phyloP scores from a whole-genome alignment of 23 tunicate genomes.

The Diplosoma virens region DNA sequence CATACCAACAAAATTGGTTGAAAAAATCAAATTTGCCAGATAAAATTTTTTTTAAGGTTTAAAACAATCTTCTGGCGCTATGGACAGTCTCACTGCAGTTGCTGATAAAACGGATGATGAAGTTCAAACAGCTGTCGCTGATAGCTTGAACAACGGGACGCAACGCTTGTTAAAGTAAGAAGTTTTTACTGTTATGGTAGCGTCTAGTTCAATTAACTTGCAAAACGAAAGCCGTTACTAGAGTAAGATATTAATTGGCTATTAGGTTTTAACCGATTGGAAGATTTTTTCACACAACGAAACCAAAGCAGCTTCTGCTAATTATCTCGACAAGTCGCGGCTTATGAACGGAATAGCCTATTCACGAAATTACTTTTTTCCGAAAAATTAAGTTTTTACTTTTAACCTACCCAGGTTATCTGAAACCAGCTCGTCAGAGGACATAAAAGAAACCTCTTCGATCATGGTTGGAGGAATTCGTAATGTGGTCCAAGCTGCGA shows the following conservation, averaged over 20 bases:
- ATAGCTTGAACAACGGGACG: constrained; percentile 49
- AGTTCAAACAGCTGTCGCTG: constrained; percentile 47
- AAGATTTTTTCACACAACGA: no score
- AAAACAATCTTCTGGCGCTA: constrained; percentile 69
- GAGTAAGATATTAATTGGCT: no score
- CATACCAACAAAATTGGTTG: no score
- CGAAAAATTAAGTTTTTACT: no score
- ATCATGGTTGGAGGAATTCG: constrained; percentile 45
- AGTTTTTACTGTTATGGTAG: background rate
- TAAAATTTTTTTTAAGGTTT: constrained; percentile 37
- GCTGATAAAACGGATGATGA: constrained; percentile 50
- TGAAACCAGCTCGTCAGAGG: constrained; percentile 45
- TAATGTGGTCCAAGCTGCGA: constrained; percentile 61
- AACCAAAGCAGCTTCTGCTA: no score
- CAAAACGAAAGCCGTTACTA: no score
- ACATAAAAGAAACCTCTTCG: constrained; percentile 56
- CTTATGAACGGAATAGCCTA: no score
- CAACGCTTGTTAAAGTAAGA: constrained; percentile 29
- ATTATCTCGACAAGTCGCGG: no score
- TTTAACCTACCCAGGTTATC: constrained; percentile 49
- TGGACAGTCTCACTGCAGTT: constrained; percentile 48
- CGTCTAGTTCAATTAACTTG: no score
- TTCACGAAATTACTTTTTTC: no score
- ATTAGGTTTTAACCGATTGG: no score
- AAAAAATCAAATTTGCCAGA: no score